Base-by-base conservation (phyloP, 1,140 invertebrate species). In the Trichonephila clavipes region DNA sequence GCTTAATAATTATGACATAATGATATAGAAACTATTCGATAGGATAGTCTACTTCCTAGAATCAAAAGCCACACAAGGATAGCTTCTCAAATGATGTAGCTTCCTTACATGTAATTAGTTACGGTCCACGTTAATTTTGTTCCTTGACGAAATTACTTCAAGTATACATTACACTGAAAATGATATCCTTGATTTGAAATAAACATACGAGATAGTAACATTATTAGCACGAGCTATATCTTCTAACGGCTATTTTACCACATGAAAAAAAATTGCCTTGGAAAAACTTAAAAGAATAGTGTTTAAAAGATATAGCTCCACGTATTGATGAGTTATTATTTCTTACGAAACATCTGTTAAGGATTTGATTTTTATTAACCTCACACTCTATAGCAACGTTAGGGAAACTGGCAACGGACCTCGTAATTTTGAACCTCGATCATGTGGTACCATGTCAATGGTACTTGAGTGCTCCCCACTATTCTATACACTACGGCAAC, bases 81-180 rank as follows among this genome's bases (percentile, higher is more conserved):
- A 77, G 18, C 72, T 77, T 34, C 28, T 34, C 0, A 77, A 77
- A 77, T 77, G 72, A 77, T 77, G 34, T 40, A 34, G 28, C 24
- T 18, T 34, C 51, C 72, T 77, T 40, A 77, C 28, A 34, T 77
- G 72, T 40, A 77, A 40, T 77, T 77, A 77, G 72, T 40, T 77
- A 77, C 72, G 28, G 28, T 18, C 5, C 34, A 77, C 28, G 28
- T 34, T 77, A 34, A 77, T 77, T 34, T 77, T 77, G 34, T 64
- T 64, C 19, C 21, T 19, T 40, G 28, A 34, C 16, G 34, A 18
- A 77, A 19, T 77, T 34, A 40, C 28, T 77, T 77, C 34, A 77
- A 77, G 72, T 77, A 77, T 77, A 77, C 34, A 77, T 40, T 77
- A 10, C 28, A 16, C 72, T 77, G 18, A 77, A 28, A 77, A 77